These are phyloP conservation scores for Drosophila rubida DNA, from an alignment of 2,888 invertebrate genomes.

Conservation along the genomic window DNA sequence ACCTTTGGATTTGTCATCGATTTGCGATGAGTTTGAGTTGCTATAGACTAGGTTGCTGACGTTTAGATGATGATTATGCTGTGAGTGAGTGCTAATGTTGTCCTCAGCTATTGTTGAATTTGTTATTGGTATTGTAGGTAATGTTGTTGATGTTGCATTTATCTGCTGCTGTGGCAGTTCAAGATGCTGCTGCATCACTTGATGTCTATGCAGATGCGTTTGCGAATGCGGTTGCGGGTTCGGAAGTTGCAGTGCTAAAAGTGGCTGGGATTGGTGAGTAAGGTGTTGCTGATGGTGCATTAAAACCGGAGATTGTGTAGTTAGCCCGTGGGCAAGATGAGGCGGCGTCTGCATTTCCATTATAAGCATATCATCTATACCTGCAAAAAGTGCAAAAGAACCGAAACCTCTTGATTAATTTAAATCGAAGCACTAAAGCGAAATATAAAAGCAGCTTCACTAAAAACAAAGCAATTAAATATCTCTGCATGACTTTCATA, in stretches of 20 bases:
- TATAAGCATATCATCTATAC: slow-evolving; percentile 78
- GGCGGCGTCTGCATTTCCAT: slow-evolving; percentile 84
- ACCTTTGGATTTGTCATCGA: slow-evolving; percentile 72
- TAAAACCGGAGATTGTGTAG: slow-evolving; percentile 70
- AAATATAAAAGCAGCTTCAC: neutral
- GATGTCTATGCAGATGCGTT: slow-evolving; percentile 32
- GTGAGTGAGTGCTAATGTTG: slow-evolving; percentile 41
- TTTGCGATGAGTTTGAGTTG: slow-evolving; percentile 36
- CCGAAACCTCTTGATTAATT: slow-evolving; percentile 4
- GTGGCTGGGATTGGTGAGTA: slow-evolving; percentile 38
- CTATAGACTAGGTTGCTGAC: slow-evolving; percentile 46
- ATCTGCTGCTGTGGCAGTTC: slow-evolving; percentile 46
- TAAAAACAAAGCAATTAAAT: too few species aligned
- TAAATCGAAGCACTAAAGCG: neutral
- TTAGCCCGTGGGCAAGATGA: slow-evolving; percentile 80
- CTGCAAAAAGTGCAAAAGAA: slow-evolving; percentile 44
- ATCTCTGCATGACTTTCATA: too few species aligned
- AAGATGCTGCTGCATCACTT: slow-evolving; percentile 36
- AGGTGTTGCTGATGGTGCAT: slow-evolving; percentile 54
- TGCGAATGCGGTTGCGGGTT: slow-evolving; percentile 31
- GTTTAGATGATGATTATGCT: slow-evolving; percentile 47
- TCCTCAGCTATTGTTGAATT: slow-evolving; percentile 39
- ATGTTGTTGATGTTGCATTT: slow-evolving; percentile 47
- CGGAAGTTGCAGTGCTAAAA: slow-evolving; percentile 35
- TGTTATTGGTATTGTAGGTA: slow-evolving; percentile 59